Conservation (phyloP, 2,797 vertebrate genomes). For the Hephaestus fuliginosus region DNA sequence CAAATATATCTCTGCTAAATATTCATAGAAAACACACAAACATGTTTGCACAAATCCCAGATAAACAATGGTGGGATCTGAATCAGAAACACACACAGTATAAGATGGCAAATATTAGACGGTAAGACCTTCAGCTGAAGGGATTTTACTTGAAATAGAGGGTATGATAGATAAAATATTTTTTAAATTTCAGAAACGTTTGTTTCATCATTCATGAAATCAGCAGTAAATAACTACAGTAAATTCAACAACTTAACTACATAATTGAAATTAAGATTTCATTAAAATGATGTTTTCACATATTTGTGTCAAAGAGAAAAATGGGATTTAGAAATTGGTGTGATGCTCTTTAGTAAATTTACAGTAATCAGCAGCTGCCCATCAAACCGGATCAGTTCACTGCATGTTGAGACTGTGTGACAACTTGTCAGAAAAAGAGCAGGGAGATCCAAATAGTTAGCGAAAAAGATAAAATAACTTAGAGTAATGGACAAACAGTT, state of each 20-base stretch:
- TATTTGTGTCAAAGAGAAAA: background rate
- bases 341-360: background rate
- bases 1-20: constrained; percentile 6
- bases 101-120: background rate
- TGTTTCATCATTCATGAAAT: background rate
- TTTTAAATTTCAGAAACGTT: background rate
- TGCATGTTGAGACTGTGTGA: background rate
- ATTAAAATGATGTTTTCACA: background rate
- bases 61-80: background rate
- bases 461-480: background rate
- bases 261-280: background rate
- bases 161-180: background rate
- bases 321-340: background rate
- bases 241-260: background rate
- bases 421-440: background rate
- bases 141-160: constrained; percentile 15
- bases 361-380: no score
- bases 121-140: background rate
- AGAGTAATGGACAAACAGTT: background rate
- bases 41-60: background rate
- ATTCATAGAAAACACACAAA: background rate
- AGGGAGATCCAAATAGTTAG: background rate
- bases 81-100: constrained; percentile 1
- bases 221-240: background rate
- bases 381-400: background rate